Percentiles rank a stretch among this genome's conserved stretches.
phyloP scores from a whole-genome alignment of 2,888 invertebrate species.

The Danaus chrysippus region DNA sequence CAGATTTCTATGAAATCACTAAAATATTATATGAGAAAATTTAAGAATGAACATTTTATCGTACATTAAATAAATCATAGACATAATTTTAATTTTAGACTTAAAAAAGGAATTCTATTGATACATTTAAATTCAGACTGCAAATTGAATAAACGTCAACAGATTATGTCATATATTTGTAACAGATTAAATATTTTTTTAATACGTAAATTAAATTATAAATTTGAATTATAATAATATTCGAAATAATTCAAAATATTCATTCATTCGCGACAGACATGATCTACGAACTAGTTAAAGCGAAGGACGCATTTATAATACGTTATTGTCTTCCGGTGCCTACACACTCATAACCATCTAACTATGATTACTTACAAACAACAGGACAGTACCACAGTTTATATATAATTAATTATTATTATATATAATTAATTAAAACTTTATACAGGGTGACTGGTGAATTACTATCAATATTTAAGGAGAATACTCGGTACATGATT shows the following conservation, averaged over 20 bases:
- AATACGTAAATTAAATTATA: slow-evolving; percentile 8
- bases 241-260: slow-evolving; percentile 34
- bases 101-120: too few relatives aligned
- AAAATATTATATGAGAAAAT: background rate
- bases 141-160: too few relatives aligned
- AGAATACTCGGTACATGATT: too few relatives aligned
- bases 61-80: background rate
- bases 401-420: too few relatives aligned
- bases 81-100: too few relatives aligned
- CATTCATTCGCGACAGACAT: slow-evolving; percentile 40
- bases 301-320: slow-evolving; percentile 65
- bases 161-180: too few relatives aligned
- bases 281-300: slow-evolving; percentile 69
- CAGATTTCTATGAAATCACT: slow-evolving; percentile 12
- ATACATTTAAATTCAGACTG: too few relatives aligned
- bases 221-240: background rate
- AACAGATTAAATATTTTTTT: too few relatives aligned
- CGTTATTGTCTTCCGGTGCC: slow-evolving; percentile 63
- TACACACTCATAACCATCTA: slow-evolving; percentile 28
- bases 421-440: too few relatives aligned
- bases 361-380: background rate
- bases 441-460: too few relatives aligned
- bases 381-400: too few relatives aligned
- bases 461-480: too few relatives aligned
- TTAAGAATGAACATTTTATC: background rate